Evolutionary conservation across 2,113 vertebrate genomes (phyloP), one percentile per base, ranked within the genome.

Genomic region (Columba livia): DNA sequence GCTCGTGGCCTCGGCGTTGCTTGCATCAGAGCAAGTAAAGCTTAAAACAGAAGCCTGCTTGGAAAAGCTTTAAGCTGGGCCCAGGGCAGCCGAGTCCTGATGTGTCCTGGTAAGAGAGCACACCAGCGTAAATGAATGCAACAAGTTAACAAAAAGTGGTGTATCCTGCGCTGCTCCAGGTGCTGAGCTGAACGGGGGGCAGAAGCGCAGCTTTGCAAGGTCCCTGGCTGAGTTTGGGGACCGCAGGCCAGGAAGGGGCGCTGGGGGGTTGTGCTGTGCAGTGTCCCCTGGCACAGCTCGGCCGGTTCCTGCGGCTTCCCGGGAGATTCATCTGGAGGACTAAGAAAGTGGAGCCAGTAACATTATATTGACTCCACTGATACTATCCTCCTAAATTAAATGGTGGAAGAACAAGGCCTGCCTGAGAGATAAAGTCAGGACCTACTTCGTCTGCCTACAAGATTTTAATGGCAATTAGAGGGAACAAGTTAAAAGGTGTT

Each of bases 321-420:
- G 11, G 26, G 28, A n/a, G 75, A 2, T 62, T 79, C 9, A 34
- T 57, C 51, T 96, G 98, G 98, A 98, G 98, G 98, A 98, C 96
- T 97, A 98, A 98, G 98, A 98, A 98, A 98, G 98, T 92, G 90
- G 98, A 97, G 96, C 95, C 97, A 96, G 90, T 98, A 81, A 87
- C 96, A 91, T 88, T 47, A 85, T 94, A 87, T 85, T 93, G 98
- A 77, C 90, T 97, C 96, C 94, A 95, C 95, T 96, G 97, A 98
- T 98, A 98, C 98, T 96, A 96, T 97, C 98, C 98, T 99, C 98
- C 98, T 97, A 99, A 57, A 99, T 51, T 70, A 97, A 98, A 81
- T 56, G 98, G 98, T 98, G 93, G 96, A 95, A 88, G 98, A 98
- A 98, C 98, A 98, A 98, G 98, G 97, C 97, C 98, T 98, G 98